Evolutionary conservation across 2,888 invertebrate species (phyloP).

Genomic region (Keiferia lycopersicella): DNA sequence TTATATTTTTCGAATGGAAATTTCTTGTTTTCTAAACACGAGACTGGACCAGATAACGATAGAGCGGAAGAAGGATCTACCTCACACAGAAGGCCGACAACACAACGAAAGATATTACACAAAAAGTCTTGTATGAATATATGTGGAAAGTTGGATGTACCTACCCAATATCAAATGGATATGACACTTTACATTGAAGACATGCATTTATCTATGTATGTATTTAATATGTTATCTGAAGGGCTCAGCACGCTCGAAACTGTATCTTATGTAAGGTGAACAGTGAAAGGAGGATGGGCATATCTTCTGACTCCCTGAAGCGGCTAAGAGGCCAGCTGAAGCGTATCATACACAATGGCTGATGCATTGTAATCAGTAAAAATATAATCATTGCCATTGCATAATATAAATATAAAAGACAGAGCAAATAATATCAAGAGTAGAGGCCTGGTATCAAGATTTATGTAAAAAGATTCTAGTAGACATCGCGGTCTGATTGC

Average conservation of each 20-base stretch:
- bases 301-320: slow-evolving; percentile 35
- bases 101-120: too few relatives aligned
- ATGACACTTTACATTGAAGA: too few relatives aligned
- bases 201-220: background rate
- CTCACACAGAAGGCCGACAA: too few relatives aligned
- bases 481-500: background rate
- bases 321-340: slow-evolving; percentile 30
- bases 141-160: too few relatives aligned
- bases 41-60: too few relatives aligned
- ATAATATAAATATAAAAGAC: slow-evolving; percentile 15
- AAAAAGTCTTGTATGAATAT: too few relatives aligned
- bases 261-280: slow-evolving; percentile 43
- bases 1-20: too few relatives aligned
- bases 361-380: slow-evolving; percentile 23
- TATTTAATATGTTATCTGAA: slow-evolving; percentile 28
- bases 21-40: too few relatives aligned
- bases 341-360: slow-evolving; percentile 30
- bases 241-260: slow-evolving; percentile 54
- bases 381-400: slow-evolving; percentile 9
- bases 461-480: background rate
- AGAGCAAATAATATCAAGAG: background rate
- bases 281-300: slow-evolving; percentile 48
- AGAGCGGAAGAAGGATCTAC: too few relatives aligned
- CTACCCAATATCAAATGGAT: too few relatives aligned
- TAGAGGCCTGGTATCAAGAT: too few relatives aligned